Percentiles rank a stretch among this genome's conserved stretches.
These are phyloP conservation scores for Picathartes gymnocephalus DNA, from an alignment of 2,113 vertebrate genomes.

Conservation along the genomic window DNA sequence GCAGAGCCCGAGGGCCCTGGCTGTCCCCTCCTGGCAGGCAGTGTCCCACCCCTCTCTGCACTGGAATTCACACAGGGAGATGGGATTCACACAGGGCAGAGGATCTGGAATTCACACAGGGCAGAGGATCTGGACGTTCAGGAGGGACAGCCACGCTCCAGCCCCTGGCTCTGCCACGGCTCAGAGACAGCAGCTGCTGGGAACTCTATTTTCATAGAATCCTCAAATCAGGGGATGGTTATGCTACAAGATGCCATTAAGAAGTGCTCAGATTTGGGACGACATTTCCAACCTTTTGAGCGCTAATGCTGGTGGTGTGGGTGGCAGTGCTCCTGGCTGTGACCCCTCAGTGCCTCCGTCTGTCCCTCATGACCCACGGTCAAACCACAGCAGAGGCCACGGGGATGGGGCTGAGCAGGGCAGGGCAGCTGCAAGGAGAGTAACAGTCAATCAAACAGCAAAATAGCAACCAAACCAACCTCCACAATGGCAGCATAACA, in stretches of 20 bases:
- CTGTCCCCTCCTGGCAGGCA: background rate
- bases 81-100: background rate
- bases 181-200: background rate
- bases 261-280: too few species aligned
- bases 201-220: background rate
- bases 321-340: rapidly evolving
- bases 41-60: background rate
- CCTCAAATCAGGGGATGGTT: rapidly evolving
- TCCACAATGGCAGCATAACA: too few species aligned
- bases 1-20: background rate
- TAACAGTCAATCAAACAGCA: rapidly evolving
- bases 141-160: background rate
- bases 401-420: background rate
- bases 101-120: background rate
- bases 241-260: background rate
- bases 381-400: background rate
- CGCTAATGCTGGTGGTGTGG: background rate
- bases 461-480: background rate
- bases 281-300: background rate
- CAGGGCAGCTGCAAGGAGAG: background rate
- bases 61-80: background rate
- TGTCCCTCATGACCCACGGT: background rate
- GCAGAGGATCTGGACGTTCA: rapidly evolving
- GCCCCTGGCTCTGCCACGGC: rapidly evolving
- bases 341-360: background rate